Base-by-base conservation (phyloP, 2,888 invertebrate genomes). In the Yponomeuta sedellus region DNA sequence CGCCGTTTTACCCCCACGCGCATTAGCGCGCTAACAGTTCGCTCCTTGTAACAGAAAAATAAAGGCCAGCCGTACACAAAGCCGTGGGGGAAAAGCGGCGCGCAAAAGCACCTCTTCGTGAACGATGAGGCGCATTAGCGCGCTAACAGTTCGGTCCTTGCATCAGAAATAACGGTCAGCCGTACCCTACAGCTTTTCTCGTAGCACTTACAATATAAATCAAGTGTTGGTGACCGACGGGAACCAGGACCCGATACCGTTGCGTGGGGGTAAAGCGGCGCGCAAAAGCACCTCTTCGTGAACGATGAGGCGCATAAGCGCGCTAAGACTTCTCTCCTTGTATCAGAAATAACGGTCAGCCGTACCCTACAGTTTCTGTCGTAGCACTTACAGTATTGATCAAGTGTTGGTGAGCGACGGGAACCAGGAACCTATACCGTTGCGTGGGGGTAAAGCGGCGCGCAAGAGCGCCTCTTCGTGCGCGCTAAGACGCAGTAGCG, bases 401-500 rank as follows among this genome's bases (percentile, higher is more conserved):
- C 84, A 86, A 59, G 85, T 83, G 76, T 83, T 81, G 64, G 64
- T 66, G 40, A 84, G 81, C 0, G 83, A 83, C 5, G 83, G 87
- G 73, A 86, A 81, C 88, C 86, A 91, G 69, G 82, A 82, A 68
- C 84, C 76, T 66, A 86, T 70, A 4, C 84, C 85, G 11, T 79
- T 64, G 39, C n/a, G 79, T 1, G 87, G 83, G 85, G 94, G 82
- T 68, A 96, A 81, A 0, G 96, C 96, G 73, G 96, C 96, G 66
- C 95, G 94, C 10, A 98, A 92, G 10, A 97, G 83, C 74, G 95
- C 94, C 78, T 98, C 97, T 84, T 98, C 98, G 76, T 97, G 97
- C 25, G 94, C 93, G 0, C 95, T 95, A 69, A 98, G 95, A 69
- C 96, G 94, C 40, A 98, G 91, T 66, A 98, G 86, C 0, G 96